Conservation (phyloP, 2,113 vertebrate species). For the Diglossa brunneiventris region DNA sequence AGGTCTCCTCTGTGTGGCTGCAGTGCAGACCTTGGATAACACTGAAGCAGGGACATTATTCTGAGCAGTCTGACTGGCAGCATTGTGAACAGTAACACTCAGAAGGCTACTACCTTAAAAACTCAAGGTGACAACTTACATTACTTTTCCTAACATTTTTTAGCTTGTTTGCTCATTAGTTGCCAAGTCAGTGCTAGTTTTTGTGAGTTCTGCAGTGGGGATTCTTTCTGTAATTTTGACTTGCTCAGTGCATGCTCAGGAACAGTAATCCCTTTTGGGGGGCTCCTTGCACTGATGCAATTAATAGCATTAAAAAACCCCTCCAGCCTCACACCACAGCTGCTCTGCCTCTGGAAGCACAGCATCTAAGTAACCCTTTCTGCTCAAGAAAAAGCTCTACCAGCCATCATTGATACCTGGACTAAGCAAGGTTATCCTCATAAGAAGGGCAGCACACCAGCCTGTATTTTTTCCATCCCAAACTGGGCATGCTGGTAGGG, state of each 20-base stretch:
- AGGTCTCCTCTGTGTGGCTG: background rate
- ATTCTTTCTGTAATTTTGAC: background rate
- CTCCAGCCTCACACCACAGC: background rate
- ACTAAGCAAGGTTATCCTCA: background rate
- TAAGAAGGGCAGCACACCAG: background rate
- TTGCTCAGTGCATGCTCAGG: background rate
- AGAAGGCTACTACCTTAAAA: background rate
- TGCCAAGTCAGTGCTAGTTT: background rate
- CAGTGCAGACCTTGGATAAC: background rate
- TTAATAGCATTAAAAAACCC: background rate
- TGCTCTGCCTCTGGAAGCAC: background rate
- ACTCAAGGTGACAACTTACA: background rate
- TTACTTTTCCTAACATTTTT: background rate
- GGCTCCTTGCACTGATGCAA: background rate
- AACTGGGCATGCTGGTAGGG: background rate
- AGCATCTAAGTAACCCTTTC: background rate
- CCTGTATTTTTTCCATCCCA: background rate
- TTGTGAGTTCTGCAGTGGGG: background rate
- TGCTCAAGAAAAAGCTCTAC: background rate
- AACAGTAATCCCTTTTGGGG: background rate
- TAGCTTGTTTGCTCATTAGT: background rate
- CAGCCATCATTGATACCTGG: background rate
- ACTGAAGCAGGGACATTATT: background rate
- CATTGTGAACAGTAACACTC: background rate
- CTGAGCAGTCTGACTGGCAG: background rate